Percentiles rank a stretch among this genome's conserved stretches.
Evolutionary conservation across 2,888 invertebrate species (phyloP).

Genomic region (Elmis aenea): DNA sequence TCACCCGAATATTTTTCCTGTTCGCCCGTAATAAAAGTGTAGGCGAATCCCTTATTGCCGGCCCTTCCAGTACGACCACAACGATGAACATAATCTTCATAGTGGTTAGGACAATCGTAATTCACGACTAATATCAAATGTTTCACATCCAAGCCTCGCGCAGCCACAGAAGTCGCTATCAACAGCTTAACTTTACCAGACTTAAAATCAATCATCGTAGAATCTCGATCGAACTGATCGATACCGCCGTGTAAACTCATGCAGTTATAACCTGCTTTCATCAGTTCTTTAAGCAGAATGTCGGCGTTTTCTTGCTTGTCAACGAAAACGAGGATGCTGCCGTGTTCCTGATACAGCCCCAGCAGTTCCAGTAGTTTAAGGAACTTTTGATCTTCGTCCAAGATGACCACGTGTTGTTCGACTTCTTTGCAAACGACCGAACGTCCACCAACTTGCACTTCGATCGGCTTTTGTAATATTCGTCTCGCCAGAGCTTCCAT

Average conservation of each 20-base stretch:
- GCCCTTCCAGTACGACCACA: constrained; percentile 88
- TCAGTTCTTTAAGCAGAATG: constrained; percentile 84
- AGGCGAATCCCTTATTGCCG: constrained; percentile 95
- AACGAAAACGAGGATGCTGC: constrained; percentile 94
- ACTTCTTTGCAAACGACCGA: constrained; percentile 98
- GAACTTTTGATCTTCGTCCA: constrained; percentile 97
- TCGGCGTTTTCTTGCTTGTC: constrained; percentile 98
- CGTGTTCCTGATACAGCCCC: constrained; percentile 88
- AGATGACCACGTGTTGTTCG: constrained; percentile 86
- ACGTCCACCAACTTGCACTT: constrained; percentile 94
- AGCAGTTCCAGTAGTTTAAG: constrained; percentile 95
- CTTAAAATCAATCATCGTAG: constrained; percentile 97
- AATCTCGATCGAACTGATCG: constrained; percentile 98
- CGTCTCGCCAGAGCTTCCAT: constrained; percentile 97
- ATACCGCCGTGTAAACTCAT: constrained; percentile 98
- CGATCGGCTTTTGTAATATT: constrained; percentile 90
- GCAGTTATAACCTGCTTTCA: constrained; percentile 95
- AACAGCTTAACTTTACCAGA: constrained; percentile 73
- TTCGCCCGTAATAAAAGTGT: constrained; percentile 93
- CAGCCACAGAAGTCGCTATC: constrained; percentile 97
- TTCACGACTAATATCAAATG: constrained; percentile 96
- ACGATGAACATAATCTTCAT: constrained; percentile 99
- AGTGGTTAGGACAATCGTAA: constrained; percentile 99
- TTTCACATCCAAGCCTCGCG: constrained; percentile 97
- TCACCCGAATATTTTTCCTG: constrained; percentile 94